Percentiles rank a stretch among this genome's conserved stretches.
These are phyloP conservation scores for Agrypnus murinus DNA, from an alignment of 2,888 invertebrate species.

Conservation along the genomic window DNA sequence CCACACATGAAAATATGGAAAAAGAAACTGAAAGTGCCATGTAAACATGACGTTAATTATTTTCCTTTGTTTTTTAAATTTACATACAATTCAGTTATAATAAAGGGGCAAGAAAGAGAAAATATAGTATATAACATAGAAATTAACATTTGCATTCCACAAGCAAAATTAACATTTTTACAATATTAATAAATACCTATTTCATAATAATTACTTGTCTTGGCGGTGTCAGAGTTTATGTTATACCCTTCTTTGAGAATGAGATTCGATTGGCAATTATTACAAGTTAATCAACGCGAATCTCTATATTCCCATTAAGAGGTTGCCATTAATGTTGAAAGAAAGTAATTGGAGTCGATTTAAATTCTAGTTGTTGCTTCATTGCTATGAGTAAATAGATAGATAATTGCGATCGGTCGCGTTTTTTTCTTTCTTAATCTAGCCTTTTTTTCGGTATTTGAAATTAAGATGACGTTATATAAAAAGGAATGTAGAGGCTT, in stretches of 20 bases:
- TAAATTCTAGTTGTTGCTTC: constrained; percentile 11
- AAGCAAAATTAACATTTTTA: too few relatives aligned
- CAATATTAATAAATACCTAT: too few relatives aligned
- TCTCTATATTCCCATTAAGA: background rate
- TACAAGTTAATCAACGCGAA: background rate
- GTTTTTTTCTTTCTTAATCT: too few relatives aligned
- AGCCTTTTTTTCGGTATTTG: too few relatives aligned
- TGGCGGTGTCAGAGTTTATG: background rate
- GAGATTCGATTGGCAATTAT: background rate
- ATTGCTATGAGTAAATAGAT: background rate
- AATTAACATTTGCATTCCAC: background rate
- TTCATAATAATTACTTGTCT: too few relatives aligned
- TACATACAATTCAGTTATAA: constrained; percentile 17
- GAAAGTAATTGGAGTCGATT: constrained; percentile 8
- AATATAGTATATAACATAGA: background rate
- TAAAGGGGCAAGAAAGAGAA: background rate
- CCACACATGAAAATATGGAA: too few relatives aligned
- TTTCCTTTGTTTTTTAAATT: constrained; percentile 17
- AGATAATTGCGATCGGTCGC: background rate
- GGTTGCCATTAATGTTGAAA: constrained; percentile 7
- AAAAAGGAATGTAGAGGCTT: too few relatives aligned
- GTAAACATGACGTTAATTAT: too few relatives aligned
- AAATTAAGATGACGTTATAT: too few relatives aligned
- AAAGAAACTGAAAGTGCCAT: too few relatives aligned
- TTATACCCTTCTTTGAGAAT: background rate